Evolutionary conservation across 2,797 vertebrate genomes (phyloP), one percentile per base, ranked within the genome.

Genomic region (Rhinichthys osculus): DNA sequence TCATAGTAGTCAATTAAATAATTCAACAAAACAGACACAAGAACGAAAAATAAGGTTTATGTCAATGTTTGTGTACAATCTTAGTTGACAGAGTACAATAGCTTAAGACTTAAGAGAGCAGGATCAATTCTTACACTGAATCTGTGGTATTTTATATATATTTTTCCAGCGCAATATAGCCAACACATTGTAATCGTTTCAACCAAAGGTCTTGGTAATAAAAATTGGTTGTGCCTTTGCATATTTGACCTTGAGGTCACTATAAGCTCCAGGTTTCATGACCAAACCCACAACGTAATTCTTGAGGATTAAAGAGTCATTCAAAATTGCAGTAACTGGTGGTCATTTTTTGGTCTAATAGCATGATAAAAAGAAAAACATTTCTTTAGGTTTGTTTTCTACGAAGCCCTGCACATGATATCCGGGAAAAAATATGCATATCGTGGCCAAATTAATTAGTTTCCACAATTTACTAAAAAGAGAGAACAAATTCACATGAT

Each of bases 41-140:
- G 67, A 82, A 80, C 7, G 59, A 76, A 62, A 50, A 64, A 44
- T 16, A 64, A 66, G 30, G 7, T 77, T 38, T 72, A 52, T 72
- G 40, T 69, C 54, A 66, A 30, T 76, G 81, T 47, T 67, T 74
- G 67, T 83, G 54, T 62, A 40, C 42, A 66, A 84, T 79, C 38
- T 13, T 83, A 67, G 50, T 83, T 85, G 44, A 88, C 83, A 90
- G 78, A 92, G 89, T 81, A 87, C 86, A 91, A 90, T 83, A 90
- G 85, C 89, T 90, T 91, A 93, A 93, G 89, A 92, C 91, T 87
- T 82, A 86, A 90, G 87, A 90, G 83, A 91, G 76, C 72, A 81
- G 86, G 47, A 82, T 77, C 83, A 85, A 27, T 84, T 88, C 89
- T 88, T 73, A 38, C 67, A 81, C n/a, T 70, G 16, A 81, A 76